Evolutionary conservation across 1,140 invertebrate species (phyloP), one percentile per base, ranked within the genome.

Genomic region (Sminthurides bifidus): DNA sequence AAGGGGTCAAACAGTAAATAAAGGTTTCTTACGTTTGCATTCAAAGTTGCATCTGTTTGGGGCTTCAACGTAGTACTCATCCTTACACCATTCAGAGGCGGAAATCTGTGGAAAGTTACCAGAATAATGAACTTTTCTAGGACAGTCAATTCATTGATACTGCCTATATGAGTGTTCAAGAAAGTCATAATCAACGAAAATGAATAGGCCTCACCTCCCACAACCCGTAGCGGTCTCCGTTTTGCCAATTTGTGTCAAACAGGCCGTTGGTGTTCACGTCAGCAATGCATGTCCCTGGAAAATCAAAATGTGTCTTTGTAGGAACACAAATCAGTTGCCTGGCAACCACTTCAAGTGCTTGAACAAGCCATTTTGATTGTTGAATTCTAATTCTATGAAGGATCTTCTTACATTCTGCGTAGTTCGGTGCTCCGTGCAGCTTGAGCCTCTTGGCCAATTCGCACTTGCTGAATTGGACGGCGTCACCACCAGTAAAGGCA

Each of bases 231-330:
- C 44, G 12, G 17, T 48, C 44, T 26, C 27, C 27, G 6, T n/a
- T 43, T 12, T 43, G 12, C 14, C 6, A 14, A 5, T 48, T 27
- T 6, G 44, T 48, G 24, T 48, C 24, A 27, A 48, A 48, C 6
- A 6, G 21, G 10, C 44, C 44, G 24, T 26, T 8, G 24, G 44
- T 48, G 27, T 48, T 48, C 6, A 48, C 44, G 30, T 48, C 44
- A 24, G 44, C 44, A 48, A 48, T 48, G 17, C 44, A 48, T 5
- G 24, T 27, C 44, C 44, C 44, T 48, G 24, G 21, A 43, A 43
- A 17, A 43, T 10, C 24, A 43, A 43, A 43, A 17, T 43, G n/a
- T 43, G 24, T 43, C 24, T 43, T 43, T 19, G 24, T 43, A 10
- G 8, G 33, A n/a, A 10, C 33, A 35, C 10, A 35, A 35, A 35